phyloP scores from a whole-genome alignment of 2,113 vertebrate species.

The Nettapus auritus region DNA sequence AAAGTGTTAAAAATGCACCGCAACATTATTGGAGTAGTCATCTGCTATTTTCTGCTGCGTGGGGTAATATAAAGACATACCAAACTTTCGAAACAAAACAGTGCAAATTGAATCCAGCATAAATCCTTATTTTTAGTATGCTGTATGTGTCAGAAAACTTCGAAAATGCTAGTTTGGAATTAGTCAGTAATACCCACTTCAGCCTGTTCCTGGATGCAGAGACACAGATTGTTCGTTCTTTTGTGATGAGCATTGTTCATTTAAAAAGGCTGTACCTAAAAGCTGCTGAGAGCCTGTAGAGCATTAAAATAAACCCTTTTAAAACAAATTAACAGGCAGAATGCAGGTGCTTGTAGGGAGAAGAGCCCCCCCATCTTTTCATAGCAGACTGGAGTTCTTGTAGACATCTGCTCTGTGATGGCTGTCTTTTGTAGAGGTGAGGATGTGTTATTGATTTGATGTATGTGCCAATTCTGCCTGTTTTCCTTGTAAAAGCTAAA shows the following conservation, averaged over 20 bases:
- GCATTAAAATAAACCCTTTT: background rate
- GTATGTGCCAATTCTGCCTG: background rate
- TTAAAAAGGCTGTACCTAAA: background rate
- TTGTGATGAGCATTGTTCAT: background rate
- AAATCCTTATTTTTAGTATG: background rate
- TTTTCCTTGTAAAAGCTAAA: background rate
- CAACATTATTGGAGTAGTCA: constrained; percentile 22
- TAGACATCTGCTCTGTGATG: accelerated
- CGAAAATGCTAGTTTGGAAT: background rate
- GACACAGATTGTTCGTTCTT: background rate
- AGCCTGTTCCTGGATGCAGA: background rate
- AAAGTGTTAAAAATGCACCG: constrained; percentile 14
- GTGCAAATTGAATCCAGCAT: background rate
- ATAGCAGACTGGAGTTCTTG: background rate
- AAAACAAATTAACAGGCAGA: background rate
- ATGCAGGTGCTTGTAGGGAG: background rate
- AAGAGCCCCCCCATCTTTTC: accelerated
- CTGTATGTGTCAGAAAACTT: background rate
- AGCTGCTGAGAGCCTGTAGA: background rate
- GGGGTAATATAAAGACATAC: constrained; percentile 21
- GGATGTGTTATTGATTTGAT: accelerated
- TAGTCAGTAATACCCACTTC: background rate
- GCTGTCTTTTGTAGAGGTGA: background rate
- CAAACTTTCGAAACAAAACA: background rate
- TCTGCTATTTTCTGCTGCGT: constrained; percentile 28